Evolutionary conservation across 2,888 invertebrate species (phyloP), one percentile per base, ranked within the genome.

Genomic region (Caenorhabditis sp.): DNA sequence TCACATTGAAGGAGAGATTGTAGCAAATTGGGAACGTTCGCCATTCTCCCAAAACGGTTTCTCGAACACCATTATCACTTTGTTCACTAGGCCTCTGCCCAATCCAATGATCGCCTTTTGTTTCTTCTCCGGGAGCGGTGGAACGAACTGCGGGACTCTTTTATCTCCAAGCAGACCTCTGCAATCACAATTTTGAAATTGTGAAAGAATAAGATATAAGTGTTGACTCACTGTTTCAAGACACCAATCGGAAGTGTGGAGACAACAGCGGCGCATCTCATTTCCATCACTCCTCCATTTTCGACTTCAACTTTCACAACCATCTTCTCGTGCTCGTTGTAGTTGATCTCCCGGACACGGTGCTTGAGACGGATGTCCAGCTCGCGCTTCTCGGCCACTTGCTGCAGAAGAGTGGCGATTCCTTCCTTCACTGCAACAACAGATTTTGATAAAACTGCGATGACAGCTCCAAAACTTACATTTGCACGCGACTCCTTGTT

Each of bases 191-290:
- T n/a, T n/a, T n/a, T n/a, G n/a, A n/a, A n/a, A n/a, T n/a, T n/a
- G n/a, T n/a, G n/a, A n/a, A n/a, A n/a, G n/a, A n/a, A n/a, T n/a
- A n/a, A n/a, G n/a, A n/a, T n/a, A n/a, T n/a, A n/a, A n/a, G n/a
- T n/a, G n/a, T 9, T 35, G 13, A 27, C 61, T 46, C 17, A 72
- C 66, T 68, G 71, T 82, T 92, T 92, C 73, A 99, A 91, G 0
- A 98, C 96, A 20, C 99, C 99, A 85, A 99, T 91, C 3, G 99
- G 98, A 62, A 99, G 91, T n/a, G 98, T 98, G 90, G 96, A 97
- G 39, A 99, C 92, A 13, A 95, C 95, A 37, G 95, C 95, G 90
- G 98, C 97, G 80, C 94, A 97, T 93, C 91, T 20, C 15, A 79
- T 48, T 24, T 17, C 50, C 27, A 56, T 37, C n/a, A 17, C 24